Evolutionary conservation across 2,888 invertebrate species (phyloP), one percentile per base, ranked within the genome.

Genomic region (Drosophila mimetica): DNA sequence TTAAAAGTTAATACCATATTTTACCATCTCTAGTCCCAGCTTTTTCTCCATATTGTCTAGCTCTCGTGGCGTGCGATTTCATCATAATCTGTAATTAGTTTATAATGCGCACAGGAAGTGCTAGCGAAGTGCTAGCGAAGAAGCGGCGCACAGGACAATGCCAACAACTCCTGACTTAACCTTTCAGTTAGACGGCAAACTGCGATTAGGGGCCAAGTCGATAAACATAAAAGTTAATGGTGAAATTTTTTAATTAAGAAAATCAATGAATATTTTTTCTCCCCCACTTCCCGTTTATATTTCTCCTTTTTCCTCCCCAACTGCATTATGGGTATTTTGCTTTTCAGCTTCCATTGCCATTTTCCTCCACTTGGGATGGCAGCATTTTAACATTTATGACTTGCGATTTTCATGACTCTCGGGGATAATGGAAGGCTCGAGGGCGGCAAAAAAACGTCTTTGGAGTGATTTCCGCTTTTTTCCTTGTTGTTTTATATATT

Each of bases 31-130:
- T 30, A 30, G 1, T 53, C 34, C 11, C 14, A n/a, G 34, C 41
- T 41, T 13, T 16, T 60, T 32, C 22, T 57, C 67, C 83, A 84
- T 84, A 78, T 85, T 79, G 77, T 79, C 58, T 75, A 64, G 67
- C 61, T 59, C 53, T 73, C 60, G 59, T 44, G 63, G 60, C 66
- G 54, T 70, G 64, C 67, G 79, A 82, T 78, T 80, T 54, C 70
- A 65, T 83, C 79, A 86, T 83, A 86, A 83, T 83, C 86, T 75
- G 80, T 80, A 86, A 86, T 83, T 86, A 83, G 86, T 83, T 83
- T 86, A 86, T 80, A 79, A 76, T 76, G 76, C 72, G 81, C 86
- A 64, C 75, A 76, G 79, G 71, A 79, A 84, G 54, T 64, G 61
- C 48, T 37, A 34, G 65, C n/a, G 11, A 46, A 16, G 53, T 13